Conservation (phyloP, 2,797 vertebrate genomes). For the Darevskia mixta region DNA sequence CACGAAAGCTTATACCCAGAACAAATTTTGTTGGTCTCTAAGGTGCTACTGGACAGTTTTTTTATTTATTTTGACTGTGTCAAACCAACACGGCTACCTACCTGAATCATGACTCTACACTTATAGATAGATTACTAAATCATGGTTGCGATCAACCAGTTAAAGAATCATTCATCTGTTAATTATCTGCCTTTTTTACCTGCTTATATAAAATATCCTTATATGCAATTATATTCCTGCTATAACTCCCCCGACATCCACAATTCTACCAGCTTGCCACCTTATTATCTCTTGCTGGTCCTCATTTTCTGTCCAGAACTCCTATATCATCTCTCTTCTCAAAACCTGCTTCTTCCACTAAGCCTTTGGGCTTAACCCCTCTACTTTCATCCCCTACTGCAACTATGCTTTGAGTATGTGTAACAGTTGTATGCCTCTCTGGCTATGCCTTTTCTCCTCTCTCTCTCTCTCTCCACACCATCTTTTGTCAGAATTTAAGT, state of each 20-base stretch:
- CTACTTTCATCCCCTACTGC: not conserved
- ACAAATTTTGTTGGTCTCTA: no score
- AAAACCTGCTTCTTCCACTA: not conserved
- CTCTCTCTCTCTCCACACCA: not conserved
- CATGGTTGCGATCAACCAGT: not conserved
- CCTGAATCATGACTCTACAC: no score
- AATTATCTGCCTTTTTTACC: not conserved
- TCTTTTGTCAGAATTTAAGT: not conserved
- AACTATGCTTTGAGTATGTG: not conserved
- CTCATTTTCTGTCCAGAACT: not conserved
- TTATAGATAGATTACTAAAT: not conserved
- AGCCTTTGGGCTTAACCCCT: not conserved
- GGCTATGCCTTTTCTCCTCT: not conserved
- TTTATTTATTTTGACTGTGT: no score
- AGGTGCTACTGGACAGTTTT: no score
- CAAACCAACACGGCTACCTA: no score
- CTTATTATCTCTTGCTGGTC: not conserved
- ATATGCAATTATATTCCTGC: not conserved
- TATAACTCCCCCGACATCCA: not conserved
- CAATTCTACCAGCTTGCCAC: not conserved
- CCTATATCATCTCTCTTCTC: no score
- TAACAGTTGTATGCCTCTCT: not conserved
- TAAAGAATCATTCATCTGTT: not conserved
- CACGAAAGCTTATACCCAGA: no score
- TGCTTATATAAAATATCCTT: not conserved